Conservation (phyloP, 2,888 invertebrate species). For the Hypomecis atomaria region DNA sequence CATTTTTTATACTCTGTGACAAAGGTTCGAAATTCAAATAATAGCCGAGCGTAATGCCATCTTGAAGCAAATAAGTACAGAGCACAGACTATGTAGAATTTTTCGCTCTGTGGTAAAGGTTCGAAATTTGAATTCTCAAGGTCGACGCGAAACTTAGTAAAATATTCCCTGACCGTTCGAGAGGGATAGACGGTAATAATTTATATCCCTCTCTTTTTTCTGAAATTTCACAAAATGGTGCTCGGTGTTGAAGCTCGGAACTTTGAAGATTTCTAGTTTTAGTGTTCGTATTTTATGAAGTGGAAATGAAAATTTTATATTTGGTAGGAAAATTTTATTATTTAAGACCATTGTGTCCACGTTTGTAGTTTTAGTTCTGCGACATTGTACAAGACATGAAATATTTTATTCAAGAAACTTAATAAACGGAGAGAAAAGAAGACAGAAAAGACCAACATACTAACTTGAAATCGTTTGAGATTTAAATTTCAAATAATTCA, state of each 20-base stretch:
- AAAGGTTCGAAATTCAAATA: too few relatives aligned
- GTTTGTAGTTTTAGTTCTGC: background rate
- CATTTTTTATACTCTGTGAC: too few relatives aligned
- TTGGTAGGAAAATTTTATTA: constrained; percentile 5
- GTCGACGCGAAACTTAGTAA: constrained; percentile 44
- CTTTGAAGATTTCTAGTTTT: constrained; percentile 36
- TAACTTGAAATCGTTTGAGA: too few relatives aligned
- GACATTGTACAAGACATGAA: constrained; percentile 1
- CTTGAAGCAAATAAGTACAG: constrained; percentile 22
- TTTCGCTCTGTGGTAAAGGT: constrained; percentile 21
- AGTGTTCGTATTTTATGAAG: constrained; percentile 29
- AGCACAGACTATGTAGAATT: background rate
- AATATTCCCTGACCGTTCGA: constrained; percentile 55
- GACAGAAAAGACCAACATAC: too few relatives aligned
- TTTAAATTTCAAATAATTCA: too few relatives aligned
- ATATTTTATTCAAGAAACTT: background rate
- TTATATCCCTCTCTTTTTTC: constrained; percentile 48
- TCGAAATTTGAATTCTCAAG: constrained; percentile 38
- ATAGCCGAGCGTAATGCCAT: background rate
- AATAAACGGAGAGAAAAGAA: background rate
- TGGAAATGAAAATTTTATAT: constrained; percentile 35
- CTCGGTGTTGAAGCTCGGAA: constrained; percentile 37
- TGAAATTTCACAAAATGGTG: constrained; percentile 35
- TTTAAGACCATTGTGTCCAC: constrained; percentile 13
- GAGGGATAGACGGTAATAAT: constrained; percentile 51